Evolutionary conservation across 1,140 invertebrate genomes (phyloP), one percentile per base, ranked within the genome.

Genomic region (Archivesica marissinica): DNA sequence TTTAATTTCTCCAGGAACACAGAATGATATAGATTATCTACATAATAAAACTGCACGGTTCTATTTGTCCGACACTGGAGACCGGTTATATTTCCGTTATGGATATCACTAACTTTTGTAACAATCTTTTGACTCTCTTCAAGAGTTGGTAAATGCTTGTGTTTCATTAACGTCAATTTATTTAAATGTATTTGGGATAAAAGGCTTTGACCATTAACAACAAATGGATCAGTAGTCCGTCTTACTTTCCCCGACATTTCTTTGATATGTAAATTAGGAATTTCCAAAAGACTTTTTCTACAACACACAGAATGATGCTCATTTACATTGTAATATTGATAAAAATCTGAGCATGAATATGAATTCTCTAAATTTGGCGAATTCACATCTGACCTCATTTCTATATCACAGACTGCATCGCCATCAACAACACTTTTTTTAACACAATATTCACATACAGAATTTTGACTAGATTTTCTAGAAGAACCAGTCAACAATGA

Each of bases 1-100:
- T 97, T 96, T 35, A 97, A 94, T 28, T 95, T 95, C 90, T 97
- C 95, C 6, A 96, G 96, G 92, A 97, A 97, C 89, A 96, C 95
- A 84, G 95, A 95, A 90, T 96, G 96, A 41, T 95, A 90, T 2
- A 96, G 88, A 90, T 96, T 96, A 90, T 97, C 97, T 72, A 97
- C 95, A 0, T 96, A 96, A 41, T 97, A 91, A 81, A 97, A 95
- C 54, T 95, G 94, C 41, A 98, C 86, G 25, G 95, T 96, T 85
- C 94, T 94, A 91, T 97, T 97, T 0, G 94, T 95, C 72, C 90
- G 91, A 91, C 96, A 96, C 0, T 94, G 93, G 3, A 95, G 89
- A 1, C 95, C 94, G 35, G 91, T 88, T 74, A 93, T 90, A 85
- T 90, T 90, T 11, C 9, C 41, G 30, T 68, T 68, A 38, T 39